These are phyloP conservation scores for Dasysyrphus tricinctus DNA, from an alignment of 2,888 invertebrate species.

Conservation along the genomic window DNA sequence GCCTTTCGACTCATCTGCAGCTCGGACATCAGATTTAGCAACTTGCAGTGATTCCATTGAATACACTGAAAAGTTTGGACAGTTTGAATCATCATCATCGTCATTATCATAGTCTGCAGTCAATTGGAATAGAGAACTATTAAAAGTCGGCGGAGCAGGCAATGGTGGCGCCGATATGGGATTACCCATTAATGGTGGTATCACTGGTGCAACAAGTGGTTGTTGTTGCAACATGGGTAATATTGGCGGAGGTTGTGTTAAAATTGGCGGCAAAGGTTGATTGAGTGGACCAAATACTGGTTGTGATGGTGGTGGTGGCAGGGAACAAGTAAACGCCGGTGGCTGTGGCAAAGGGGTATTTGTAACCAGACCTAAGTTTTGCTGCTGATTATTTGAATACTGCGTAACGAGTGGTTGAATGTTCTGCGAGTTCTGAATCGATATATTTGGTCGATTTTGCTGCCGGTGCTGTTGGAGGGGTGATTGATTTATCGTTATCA, in stretches of 20 bases:
- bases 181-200: conserved; percentile 77
- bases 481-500: conserved; percentile 22
- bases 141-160: conserved; percentile 79
- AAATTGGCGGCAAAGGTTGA: conserved; percentile 23
- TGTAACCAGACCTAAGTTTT: conserved; percentile 28
- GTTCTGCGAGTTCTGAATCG: conserved; percentile 3
- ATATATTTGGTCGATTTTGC: conserved; percentile 27
- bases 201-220: conserved; percentile 46
- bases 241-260: conserved; percentile 34
- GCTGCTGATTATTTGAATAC: conserved; percentile 32
- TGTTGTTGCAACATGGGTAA: conserved; percentile 52
- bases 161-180: conserved; percentile 81
- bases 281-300: conserved; percentile 69
- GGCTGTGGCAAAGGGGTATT: conserved; percentile 23
- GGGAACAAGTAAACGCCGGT: conserved; percentile 40
- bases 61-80: conserved; percentile 94
- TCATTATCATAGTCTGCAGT: conserved; percentile 82
- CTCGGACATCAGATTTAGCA: conserved; percentile 79
- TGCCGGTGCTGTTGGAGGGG: conserved; percentile 50
- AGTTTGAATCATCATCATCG: conserved; percentile 87
- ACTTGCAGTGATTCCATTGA: conserved; percentile 90
- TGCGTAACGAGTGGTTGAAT: conserved; percentile 54
- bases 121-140: conserved; percentile 80
- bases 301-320: conserved; percentile 34
- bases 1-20: conserved; percentile 71